Evolutionary conservation across 2,888 invertebrate genomes (phyloP).

Genomic region (Dryocosmus kuriphilus): DNA sequence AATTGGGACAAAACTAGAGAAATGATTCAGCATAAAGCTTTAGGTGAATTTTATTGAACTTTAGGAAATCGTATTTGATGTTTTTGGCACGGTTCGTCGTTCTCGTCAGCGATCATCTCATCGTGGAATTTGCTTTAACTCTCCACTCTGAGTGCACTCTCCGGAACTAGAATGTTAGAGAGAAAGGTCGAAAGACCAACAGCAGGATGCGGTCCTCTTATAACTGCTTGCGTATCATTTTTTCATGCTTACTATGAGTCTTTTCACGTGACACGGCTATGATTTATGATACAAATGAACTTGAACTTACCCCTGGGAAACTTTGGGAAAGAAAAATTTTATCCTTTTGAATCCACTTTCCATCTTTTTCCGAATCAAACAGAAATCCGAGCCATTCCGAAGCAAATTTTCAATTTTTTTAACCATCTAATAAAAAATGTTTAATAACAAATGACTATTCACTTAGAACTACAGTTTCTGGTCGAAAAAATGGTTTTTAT

Average conservation of each 20-base stretch:
- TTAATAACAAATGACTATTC: no score
- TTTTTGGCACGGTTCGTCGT: constrained; percentile 25
- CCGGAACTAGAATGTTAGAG: constrained; percentile 5
- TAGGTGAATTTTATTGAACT: no score
- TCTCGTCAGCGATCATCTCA: background rate
- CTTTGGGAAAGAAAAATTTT: no score
- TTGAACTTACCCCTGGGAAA: background rate
- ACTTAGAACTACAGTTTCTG: no score
- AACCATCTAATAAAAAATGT: no score
- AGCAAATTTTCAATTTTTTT: no score
- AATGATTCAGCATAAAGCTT: background rate
- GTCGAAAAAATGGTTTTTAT: no score
- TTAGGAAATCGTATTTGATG: background rate
- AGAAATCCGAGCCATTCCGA: no score
- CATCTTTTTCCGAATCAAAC: no score
- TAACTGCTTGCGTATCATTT: background rate
- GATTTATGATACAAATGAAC: background rate
- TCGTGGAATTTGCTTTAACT: constrained; percentile 14
- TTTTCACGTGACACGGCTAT: background rate
- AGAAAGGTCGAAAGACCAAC: constrained; percentile 10
- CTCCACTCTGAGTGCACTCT: constrained; percentile 20
- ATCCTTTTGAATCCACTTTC: no score
- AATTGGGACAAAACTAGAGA: background rate
- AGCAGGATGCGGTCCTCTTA: background rate
- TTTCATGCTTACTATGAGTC: background rate